Conservation (phyloP, 2,113 vertebrate genomes). For the Etheostoma cragini region DNA sequence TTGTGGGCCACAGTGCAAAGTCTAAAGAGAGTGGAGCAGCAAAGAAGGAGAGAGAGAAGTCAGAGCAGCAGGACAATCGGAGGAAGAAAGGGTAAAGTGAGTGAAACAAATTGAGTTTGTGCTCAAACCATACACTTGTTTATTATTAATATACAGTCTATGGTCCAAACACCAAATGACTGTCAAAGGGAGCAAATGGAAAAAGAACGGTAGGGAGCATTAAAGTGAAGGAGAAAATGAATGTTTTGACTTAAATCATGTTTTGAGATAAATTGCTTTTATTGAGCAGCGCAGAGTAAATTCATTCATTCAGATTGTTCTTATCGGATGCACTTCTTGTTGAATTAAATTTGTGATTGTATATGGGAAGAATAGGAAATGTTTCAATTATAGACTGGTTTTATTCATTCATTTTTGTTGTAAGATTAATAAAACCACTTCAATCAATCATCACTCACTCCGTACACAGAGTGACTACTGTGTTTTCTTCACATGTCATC, state of each 20-base stretch:
- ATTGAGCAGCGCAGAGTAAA: background rate
- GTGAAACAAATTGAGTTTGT: slow-evolving; percentile 34
- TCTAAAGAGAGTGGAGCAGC: slow-evolving; percentile 21
- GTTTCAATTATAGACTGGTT: background rate
- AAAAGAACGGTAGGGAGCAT: background rate
- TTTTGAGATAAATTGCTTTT: slow-evolving; percentile 2
- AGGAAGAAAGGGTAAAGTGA: background rate
- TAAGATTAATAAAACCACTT: background rate
- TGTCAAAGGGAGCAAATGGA: background rate
- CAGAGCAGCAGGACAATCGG: slow-evolving; percentile 12
- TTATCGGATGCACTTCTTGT: background rate
- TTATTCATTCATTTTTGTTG: background rate
- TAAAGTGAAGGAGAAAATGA: background rate
- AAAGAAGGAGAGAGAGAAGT: slow-evolving; percentile 1
- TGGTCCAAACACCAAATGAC: slow-evolving; percentile 13
- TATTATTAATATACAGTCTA: no score
- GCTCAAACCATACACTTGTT: background rate
- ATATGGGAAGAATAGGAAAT: background rate
- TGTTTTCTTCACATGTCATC: slow-evolving; percentile 9
- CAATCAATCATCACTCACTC: background rate
- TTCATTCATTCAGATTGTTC: background rate
- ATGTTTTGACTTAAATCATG: background rate
- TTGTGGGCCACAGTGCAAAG: slow-evolving; percentile 23
- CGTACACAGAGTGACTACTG: background rate
- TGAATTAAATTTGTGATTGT: background rate